Percentiles rank a stretch among this genome's conserved stretches.
Conservation (phyloP, 2,113 vertebrate species). For the Natator depressus region DNA sequence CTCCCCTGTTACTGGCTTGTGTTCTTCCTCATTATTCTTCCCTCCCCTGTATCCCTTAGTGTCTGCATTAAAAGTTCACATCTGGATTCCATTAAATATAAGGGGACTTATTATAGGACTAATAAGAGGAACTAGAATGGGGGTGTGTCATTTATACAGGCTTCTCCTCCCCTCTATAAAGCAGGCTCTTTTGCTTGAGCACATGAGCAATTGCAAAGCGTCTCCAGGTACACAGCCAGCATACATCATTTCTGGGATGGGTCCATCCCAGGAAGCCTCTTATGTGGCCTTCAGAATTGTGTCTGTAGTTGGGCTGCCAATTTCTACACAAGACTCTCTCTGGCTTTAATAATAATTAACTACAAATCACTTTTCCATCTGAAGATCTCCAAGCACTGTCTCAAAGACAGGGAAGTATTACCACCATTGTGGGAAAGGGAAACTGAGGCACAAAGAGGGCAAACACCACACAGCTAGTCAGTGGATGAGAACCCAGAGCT, state of each 20-base stretch:
- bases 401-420: background rate
- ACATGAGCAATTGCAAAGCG: background rate
- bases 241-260: background rate
- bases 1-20: background rate
- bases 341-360: background rate
- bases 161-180: background rate
- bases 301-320: background rate
- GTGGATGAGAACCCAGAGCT: background rate
- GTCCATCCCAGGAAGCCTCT: background rate
- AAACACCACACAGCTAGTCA: background rate
- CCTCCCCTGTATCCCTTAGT: background rate
- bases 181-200: background rate
- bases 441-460: background rate
- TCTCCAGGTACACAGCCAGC: background rate
- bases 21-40: background rate
- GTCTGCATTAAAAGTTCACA: background rate
- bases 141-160: background rate
- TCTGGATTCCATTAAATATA: background rate
- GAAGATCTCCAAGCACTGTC: background rate
- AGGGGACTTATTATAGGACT: background rate
- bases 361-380: background rate
- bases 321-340: background rate
- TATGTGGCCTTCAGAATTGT: background rate
- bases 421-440: background rate
- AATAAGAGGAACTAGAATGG: background rate